Conservation (phyloP, 1,140 invertebrate species). For the Phymastichus coffea region DNA sequence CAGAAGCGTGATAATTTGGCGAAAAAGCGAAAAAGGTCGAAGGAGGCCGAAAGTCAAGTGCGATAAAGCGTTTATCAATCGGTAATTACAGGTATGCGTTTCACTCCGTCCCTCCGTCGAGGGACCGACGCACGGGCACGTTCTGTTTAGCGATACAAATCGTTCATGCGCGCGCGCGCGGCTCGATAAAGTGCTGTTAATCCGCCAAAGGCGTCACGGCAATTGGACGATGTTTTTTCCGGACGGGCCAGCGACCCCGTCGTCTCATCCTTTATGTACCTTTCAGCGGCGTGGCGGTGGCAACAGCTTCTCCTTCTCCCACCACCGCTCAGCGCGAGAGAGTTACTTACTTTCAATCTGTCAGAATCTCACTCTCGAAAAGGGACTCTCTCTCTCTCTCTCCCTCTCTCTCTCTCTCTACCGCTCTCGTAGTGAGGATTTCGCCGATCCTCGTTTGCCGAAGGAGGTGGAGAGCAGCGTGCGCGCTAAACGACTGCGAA, state of each 20-base stretch:
- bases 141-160: conserved; percentile 24
- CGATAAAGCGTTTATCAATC: conserved; percentile 25
- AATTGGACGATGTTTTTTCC: conserved; percentile 11
- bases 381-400: conserved; percentile 17
- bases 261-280: not conserved
- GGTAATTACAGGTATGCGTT: conserved; percentile 18
- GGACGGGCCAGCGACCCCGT: conserved; percentile 22
- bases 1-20: conserved; percentile 16
- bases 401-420: too few relatives aligned
- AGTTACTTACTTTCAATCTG: conserved; percentile 30
- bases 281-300: conserved; percentile 14
- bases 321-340: too few relatives aligned
- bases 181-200: conserved; percentile 22
- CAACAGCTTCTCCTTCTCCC: too few relatives aligned
- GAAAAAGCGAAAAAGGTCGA: conserved; percentile 4
- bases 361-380: conserved; percentile 27
- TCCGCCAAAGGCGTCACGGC: conserved; percentile 22
- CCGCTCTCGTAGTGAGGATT: conserved; percentile 1
- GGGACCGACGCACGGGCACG: too few relatives aligned
- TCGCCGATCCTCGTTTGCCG: conserved; percentile 19
- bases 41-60: conserved; percentile 1
- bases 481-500: not conserved
- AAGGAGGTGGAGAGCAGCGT: not conserved
- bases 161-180: conserved; percentile 7
- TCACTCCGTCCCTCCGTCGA: too few relatives aligned